Conservation (phyloP, 2,113 vertebrate genomes). For the Brienomyrus brachyistius region DNA sequence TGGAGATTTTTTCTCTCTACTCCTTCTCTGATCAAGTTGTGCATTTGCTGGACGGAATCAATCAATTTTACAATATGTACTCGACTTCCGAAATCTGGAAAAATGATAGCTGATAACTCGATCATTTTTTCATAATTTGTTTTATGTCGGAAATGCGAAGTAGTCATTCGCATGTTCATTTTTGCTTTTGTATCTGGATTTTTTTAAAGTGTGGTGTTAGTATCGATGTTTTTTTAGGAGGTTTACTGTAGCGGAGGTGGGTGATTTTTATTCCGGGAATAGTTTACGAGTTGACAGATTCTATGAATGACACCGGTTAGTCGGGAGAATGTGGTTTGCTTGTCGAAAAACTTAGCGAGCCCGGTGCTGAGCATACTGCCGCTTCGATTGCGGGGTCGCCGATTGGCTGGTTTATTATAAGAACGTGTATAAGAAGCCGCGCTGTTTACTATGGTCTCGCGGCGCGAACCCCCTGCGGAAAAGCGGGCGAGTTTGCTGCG, state of each 20-base stretch:
- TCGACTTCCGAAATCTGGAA: not conserved
- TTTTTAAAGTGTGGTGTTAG: not conserved
- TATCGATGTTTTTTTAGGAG: not conserved
- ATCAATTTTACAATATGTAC: not conserved
- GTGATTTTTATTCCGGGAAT: not conserved
- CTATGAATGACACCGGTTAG: not conserved
- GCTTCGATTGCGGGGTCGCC: not conserved
- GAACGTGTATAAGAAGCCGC: not conserved
- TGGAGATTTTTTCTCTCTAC: not conserved
- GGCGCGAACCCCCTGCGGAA: not conserved
- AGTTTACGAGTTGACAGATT: not conserved
- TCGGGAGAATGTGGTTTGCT: not conserved
- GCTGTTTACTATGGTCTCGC: not conserved
- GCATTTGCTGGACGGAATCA: not conserved
- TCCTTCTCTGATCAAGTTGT: not conserved
- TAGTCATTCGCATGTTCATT: not conserved
- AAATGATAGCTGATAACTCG: not conserved
- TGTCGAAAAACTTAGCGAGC: not conserved
- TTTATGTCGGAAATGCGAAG: not conserved
- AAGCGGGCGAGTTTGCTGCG: not conserved
- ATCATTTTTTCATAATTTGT: not conserved
- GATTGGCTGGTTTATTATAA: conserved; percentile 3
- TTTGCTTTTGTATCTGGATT: not conserved
- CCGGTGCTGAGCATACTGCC: not conserved
- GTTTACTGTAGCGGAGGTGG: not conserved